Conservation (phyloP, 2,797 vertebrate species). For the Chaunax sp. region DNA sequence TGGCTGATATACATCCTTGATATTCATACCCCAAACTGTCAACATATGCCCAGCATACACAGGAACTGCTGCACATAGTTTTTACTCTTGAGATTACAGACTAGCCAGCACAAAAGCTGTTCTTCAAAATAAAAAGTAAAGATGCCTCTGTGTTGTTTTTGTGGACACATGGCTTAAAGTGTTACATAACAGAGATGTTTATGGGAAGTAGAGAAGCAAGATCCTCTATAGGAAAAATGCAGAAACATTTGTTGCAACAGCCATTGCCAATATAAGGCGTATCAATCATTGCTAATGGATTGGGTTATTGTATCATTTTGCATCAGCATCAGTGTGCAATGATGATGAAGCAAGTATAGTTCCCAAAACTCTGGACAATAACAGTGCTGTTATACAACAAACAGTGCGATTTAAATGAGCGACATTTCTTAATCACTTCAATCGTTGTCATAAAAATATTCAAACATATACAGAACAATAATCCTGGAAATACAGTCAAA, state of each 20-base stretch:
- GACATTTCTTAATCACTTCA: not conserved
- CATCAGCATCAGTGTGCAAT: constrained; percentile 24
- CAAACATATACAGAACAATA: not conserved
- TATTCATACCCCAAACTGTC: constrained; percentile 36
- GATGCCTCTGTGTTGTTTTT: not conserved
- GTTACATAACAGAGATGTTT: not conserved
- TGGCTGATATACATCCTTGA: constrained; percentile 47
- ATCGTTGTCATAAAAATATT: not conserved
- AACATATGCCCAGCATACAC: constrained; percentile 12
- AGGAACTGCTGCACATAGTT: not conserved
- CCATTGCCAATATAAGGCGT: constrained; percentile 14
- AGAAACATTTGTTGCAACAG: not conserved
- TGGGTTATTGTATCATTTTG: constrained; percentile 41
- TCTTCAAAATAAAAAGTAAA: not conserved
- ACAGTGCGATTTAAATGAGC: fast-evolving
- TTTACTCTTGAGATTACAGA: constrained; percentile 4
- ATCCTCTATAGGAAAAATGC: constrained; percentile 11
- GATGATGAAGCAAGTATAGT: constrained; percentile 39
- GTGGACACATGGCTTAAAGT: not conserved
- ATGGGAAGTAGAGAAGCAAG: constrained; percentile 1
- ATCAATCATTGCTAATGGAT: constrained; percentile 15
- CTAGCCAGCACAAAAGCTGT: not conserved
- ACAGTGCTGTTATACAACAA: constrained; percentile 6
- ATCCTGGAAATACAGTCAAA: not conserved
- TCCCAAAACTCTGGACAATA: constrained; percentile 27